Base-by-base conservation (phyloP, 2,797 vertebrate species). In the Chromis chromis region DNA sequence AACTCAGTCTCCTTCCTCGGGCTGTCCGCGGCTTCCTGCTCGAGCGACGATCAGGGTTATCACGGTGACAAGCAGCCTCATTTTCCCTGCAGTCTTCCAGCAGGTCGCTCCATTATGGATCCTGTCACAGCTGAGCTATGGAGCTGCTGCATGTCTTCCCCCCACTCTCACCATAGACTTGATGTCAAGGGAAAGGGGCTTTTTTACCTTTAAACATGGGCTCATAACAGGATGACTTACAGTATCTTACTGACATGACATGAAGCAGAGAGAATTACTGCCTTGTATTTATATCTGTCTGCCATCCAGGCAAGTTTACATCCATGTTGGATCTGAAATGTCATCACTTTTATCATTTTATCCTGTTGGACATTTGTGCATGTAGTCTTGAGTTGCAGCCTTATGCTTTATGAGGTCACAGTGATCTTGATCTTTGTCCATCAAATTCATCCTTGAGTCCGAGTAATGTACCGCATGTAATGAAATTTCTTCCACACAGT, bases 121-220 rank as follows among this genome's bases (percentile, higher is more conserved):
- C 42, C 72, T 80, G 83, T 92, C 89, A 84, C 48, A 63, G 49
- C 27, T 84, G 82, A 87, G 70, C 67, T 65, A 86, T 53, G 74
- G 66, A 25, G 70, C 66, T 49, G 55, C 54, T 79, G 53, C 52
- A 36, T 58, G 55, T 66, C 65, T 65, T 6, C 44, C 68, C 64
- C 59, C 69, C 66, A 44, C 59, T 55, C 61, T 27, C 2, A 4
- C 62, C 49, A 66, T 72, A 70, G 70, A 53, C 66, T 65, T 50
- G 28, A 69, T 60, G 66, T 4, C 44, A 55, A 46, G 1, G 16
- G 12, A 54, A 48, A 42, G 28, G 7, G 6, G 49, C 16, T 39
- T 60, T 52, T 58, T 11, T 5, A 28, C 27, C 10, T 10, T 27
- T 10, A 7, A 1, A 65, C 7, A 25, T 1, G 4, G n/a, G 48